Evolutionary conservation across 2,888 invertebrate genomes (phyloP).

Genomic region (Lumbricus terrestris): DNA sequence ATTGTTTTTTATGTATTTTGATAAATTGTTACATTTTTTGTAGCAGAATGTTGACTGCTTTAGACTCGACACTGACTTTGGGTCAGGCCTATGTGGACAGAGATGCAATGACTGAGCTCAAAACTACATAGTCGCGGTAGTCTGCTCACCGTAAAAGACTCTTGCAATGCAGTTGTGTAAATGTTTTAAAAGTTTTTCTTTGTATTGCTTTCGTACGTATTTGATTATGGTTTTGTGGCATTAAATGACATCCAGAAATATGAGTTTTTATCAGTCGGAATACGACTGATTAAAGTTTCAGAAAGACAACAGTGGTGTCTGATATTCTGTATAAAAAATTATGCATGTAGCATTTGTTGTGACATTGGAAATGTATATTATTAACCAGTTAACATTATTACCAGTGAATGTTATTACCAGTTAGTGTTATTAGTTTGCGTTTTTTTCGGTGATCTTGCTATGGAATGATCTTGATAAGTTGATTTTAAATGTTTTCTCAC

Average conservation of each 20-base stretch:
- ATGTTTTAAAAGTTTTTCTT: not conserved
- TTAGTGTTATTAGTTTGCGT: not conserved
- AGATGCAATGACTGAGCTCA: not conserved
- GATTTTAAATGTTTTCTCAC: not conserved
- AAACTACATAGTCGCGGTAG: not conserved
- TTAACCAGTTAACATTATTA: constrained; percentile 3
- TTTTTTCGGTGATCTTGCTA: not conserved
- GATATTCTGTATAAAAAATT: not conserved
- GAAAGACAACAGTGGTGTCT: not conserved
- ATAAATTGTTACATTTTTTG: not conserved
- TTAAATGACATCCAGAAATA: not conserved
- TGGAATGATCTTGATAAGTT: not conserved
- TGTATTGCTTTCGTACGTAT: not conserved
- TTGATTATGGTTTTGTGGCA: not conserved
- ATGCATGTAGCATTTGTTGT: not conserved
- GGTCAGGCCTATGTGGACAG: not conserved
- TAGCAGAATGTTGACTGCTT: too few relatives aligned
- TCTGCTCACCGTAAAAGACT: not conserved
- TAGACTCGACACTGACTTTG: not conserved
- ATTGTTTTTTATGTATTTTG: not conserved
- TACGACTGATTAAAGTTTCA: not conserved
- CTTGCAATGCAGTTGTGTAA: not conserved
- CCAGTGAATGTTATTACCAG: not conserved
- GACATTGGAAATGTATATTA: not conserved
- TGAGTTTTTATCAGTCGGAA: not conserved